These are phyloP conservation scores for Calycopis cecrops DNA, from an alignment of 1,140 invertebrate species.

Conservation along the genomic window DNA sequence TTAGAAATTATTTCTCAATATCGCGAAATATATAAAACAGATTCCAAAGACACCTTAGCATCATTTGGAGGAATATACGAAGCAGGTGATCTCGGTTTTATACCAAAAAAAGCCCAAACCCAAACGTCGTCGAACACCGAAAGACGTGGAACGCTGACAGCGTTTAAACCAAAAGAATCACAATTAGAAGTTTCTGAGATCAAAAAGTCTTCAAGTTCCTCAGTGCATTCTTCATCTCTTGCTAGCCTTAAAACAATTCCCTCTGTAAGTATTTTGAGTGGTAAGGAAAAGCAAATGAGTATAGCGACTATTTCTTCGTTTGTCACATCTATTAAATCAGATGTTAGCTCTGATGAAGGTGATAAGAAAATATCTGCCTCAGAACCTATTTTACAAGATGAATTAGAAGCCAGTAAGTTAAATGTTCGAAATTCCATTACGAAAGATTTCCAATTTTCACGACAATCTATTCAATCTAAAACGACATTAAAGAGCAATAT, in stretches of 20 bases:
- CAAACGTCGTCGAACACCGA: constrained; percentile 31
- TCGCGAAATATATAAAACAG: constrained; percentile 48
- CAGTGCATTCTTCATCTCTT: constrained; percentile 34
- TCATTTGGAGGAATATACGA: constrained; percentile 65
- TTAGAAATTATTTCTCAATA: constrained; percentile 68
- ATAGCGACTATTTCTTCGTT: constrained; percentile 55
- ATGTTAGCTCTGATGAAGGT: constrained; percentile 38
- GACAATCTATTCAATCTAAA: constrained; percentile 39
- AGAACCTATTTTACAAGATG: constrained; percentile 45
- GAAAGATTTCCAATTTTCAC: constrained; percentile 55
- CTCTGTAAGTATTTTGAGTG: constrained; percentile 49
- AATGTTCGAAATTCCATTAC: constrained; percentile 61
- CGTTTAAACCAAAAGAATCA: not conserved
- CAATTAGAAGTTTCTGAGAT: constrained; percentile 3
- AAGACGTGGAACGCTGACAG: constrained; percentile 40
- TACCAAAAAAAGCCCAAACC: constrained; percentile 53
- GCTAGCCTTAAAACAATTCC: constrained; percentile 57
- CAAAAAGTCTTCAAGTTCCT: constrained; percentile 17
- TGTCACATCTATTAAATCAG: constrained; percentile 48
- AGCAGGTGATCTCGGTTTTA: constrained; percentile 76
- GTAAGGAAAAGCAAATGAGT: no score
- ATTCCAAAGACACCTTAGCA: constrained; percentile 62
- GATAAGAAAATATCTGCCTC: constrained; percentile 42
- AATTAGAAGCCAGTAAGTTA: constrained; percentile 51
- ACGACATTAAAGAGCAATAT: constrained; percentile 30